Evolutionary conservation across 1,140 invertebrate genomes (phyloP), one percentile per base, ranked within the genome.

Genomic region (Trichonephila clavata): DNA sequence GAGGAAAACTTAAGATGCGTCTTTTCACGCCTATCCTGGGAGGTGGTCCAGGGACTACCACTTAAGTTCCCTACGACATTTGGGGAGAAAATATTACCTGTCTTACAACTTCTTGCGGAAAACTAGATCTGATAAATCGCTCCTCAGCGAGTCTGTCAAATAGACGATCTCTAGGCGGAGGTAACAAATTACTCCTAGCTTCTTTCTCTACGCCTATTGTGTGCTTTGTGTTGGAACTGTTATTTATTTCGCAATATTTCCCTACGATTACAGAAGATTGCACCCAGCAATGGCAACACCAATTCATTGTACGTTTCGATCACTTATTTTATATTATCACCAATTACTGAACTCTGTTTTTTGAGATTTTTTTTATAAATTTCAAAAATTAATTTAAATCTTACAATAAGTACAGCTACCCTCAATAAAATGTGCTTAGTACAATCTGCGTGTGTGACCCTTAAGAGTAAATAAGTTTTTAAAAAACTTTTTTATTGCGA

Each of bases 11-110:
- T 60, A 27, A 60, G 57, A 81, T 18, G 27, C 57, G 18, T 81
- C 71, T 90, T 81, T 60, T 50, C 50, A 61, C 71, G 50, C 89
- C 89, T 60, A 90, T 50, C 57, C 60, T 20, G 18, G 68, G 71
- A 59, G 16, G 68, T 61, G 14, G 65, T 68, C 65, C n/a, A 32
- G 88, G 89, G 71, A 81, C 89, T 65, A 90, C 71, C 71, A 90
- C 89, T 90, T 90, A 90, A 90, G 57, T 80, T 80, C 60, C 57
- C 43, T 90, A 59, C 89, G 89, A 90, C 89, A 90, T 90, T 90
- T 90, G 68, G 68, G 18, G 89, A 81, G 89, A 90, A 90, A 81
- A 90, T 90, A 90, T 90, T 90, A 81, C 89, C 89, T 90, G 89
- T 90, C 89, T 90, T 90, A 57, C 16, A 80, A 90, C 43, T 90